Percentiles rank a stretch among this genome's conserved stretches.
These are phyloP conservation scores for Tupaia tana DNA, from an alignment of 2,113 vertebrate genomes.

Conservation along the genomic window DNA sequence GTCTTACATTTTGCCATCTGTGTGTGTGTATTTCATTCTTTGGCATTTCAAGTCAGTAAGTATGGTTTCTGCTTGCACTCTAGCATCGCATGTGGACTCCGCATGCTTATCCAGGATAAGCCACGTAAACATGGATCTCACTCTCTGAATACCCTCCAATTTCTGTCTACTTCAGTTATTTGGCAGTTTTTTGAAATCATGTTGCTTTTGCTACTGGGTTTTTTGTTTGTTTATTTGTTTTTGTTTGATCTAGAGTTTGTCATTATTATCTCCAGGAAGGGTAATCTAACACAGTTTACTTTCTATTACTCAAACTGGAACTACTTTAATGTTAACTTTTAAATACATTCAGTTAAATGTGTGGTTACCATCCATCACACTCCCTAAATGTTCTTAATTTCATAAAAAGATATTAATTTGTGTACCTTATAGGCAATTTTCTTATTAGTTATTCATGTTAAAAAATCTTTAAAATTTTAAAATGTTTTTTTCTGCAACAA, in stretches of 20 bases:
- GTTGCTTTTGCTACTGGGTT: not conserved
- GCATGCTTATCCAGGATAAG: not conserved
- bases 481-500: not conserved
- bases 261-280: not conserved
- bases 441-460: not conserved
- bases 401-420: slow-evolving; percentile 30
- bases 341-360: not conserved
- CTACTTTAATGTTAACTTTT: not conserved
- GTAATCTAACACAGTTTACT: not conserved
- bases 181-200: not conserved
- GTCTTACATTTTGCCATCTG: not conserved
- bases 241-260: not conserved
- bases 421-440: not conserved
- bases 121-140: not conserved
- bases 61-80: not conserved
- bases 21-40: not conserved
- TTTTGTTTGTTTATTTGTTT: not conserved
- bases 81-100: not conserved
- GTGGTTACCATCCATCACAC: not conserved
- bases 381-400: not conserved
- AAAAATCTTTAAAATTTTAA: not conserved
- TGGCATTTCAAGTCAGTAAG: not conserved
- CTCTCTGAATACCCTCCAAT: not conserved
- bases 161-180: not conserved
- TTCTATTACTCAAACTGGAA: not conserved